These are phyloP conservation scores for Abrostola triplasia DNA, from an alignment of 2,888 invertebrate species.

Conservation along the genomic window DNA sequence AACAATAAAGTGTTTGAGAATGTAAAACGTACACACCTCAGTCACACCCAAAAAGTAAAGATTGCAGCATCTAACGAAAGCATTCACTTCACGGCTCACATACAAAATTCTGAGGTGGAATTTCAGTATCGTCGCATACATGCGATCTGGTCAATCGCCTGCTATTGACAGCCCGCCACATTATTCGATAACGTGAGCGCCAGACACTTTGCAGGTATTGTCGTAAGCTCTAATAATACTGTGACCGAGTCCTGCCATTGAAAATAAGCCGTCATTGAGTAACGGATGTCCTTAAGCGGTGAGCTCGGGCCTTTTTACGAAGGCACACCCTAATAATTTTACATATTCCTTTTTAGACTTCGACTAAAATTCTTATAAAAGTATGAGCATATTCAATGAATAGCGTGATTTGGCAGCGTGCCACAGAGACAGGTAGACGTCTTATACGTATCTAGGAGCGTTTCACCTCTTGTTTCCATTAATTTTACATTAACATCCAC, in stretches of 20 bases:
- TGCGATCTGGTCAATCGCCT: slow-evolving; percentile 57
- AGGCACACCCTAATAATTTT: slow-evolving; percentile 55
- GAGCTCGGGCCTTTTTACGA: slow-evolving; percentile 32
- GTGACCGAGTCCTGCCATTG: slow-evolving; percentile 33
- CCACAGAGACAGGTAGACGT: slow-evolving; percentile 40
- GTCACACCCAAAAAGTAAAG: slow-evolving; percentile 3
- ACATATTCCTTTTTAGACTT: slow-evolving; percentile 51
- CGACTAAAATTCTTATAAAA: slow-evolving; percentile 49
- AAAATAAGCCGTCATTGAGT: slow-evolving; percentile 47
- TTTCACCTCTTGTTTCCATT: slow-evolving; percentile 52
- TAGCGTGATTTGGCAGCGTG: slow-evolving; percentile 49
- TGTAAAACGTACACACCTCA: not conserved
- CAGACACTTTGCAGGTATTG: slow-evolving; percentile 62
- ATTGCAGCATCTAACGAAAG: slow-evolving; percentile 23
- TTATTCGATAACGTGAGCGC: slow-evolving; percentile 61
- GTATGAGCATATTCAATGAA: slow-evolving; percentile 53
- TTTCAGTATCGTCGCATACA: slow-evolving; percentile 40
- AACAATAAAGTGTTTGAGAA: not conserved
- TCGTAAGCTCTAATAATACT: slow-evolving; percentile 51
- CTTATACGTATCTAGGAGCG: slow-evolving; percentile 48
- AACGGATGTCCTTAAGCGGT: slow-evolving; percentile 51
- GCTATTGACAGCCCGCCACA: slow-evolving; percentile 54
- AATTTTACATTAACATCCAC: slow-evolving; percentile 48
- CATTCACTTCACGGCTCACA: slow-evolving; percentile 28
- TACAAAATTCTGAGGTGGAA: slow-evolving; percentile 29